These are phyloP conservation scores for Stenichneumon culpator DNA, from an alignment of 2,888 invertebrate species.

Conservation along the genomic window DNA sequence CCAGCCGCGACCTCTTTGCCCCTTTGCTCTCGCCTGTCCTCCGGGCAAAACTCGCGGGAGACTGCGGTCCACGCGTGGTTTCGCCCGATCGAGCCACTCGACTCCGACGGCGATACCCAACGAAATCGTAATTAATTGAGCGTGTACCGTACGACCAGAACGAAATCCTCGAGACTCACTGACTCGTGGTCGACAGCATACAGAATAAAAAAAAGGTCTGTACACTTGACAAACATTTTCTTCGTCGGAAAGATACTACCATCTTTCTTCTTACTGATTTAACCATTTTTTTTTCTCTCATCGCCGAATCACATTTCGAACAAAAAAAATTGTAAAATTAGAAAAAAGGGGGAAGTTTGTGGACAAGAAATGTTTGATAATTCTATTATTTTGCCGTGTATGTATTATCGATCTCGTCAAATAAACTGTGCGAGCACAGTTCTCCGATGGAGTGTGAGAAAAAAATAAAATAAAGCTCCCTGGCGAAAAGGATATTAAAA, in stretches of 20 bases:
- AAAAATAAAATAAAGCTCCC: neutral
- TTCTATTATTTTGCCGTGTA: neutral
- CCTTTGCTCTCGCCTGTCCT: constrained; percentile 44
- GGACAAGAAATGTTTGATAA: no score
- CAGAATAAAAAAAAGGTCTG: neutral
- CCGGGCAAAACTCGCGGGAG: constrained; percentile 52
- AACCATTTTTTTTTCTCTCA: no score
- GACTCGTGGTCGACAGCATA: constrained; percentile 9
- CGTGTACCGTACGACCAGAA: constrained; percentile 29
- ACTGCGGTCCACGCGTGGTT: constrained; percentile 78
- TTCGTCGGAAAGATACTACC: no score
- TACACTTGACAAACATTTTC: no score
- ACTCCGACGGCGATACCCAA: constrained; percentile 34
- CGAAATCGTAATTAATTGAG: constrained; percentile 69
- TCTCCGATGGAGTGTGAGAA: neutral
- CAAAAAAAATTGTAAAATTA: no score
- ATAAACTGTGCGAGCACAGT: neutral
- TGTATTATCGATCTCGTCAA: neutral
- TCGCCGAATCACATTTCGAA: no score
- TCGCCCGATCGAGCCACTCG: constrained; percentile 81
- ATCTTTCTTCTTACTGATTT: no score
- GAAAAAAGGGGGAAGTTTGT: no score
- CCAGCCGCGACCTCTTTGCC: constrained; percentile 16
- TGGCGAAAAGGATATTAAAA: neutral
- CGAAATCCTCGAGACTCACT: constrained; percentile 19